Base-by-base conservation (phyloP, 2,888 invertebrate genomes). In the Bedellia somnulentella region DNA sequence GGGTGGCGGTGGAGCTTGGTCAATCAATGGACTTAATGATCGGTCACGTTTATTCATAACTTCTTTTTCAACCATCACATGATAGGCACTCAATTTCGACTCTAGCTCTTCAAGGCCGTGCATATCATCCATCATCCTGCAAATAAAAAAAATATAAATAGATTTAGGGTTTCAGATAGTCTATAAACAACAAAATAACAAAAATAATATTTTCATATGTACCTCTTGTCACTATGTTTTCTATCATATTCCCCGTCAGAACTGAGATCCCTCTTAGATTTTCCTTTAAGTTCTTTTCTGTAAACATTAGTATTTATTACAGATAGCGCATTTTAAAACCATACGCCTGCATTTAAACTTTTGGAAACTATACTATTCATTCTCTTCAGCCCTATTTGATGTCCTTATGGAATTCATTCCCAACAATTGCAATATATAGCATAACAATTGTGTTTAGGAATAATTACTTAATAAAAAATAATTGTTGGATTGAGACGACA, bases 81-180 rank as follows among this genome's bases (percentile, higher is more conserved):
- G 88, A 67, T 87, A 88, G 26, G 87, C 87, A 61, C 78, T 85
- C 45, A 89, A 70, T 52, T 87, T 88, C 1, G 85, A 85, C 60
- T 88, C 85, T 47, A 89, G 60, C 52, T 88, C 87, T 47, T 86
- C 85, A 36, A 88, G 68, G 46, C 87, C 87, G 28, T 87, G 85
- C 57, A 88, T 76, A 44, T 81, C 83, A 41, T 83, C 83, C 45
- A 84, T 61, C 45, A 82, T 76, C 48, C 83, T 81, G 47, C 33
- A 53, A 32, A 18, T 6, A 18, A 18, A 18, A 18, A 18, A 18
- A 18, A 6, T 18, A 18, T 18, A 18, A 18, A 5, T 18, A 9
- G 18, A 18, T 6, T 6, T 18, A 25, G 4, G 9, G 23, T 24
- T 12, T 15, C 9, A 18, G 5, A 18, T 18, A 18, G 18, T 18